Evolutionary conservation across 2,888 invertebrate species (phyloP).

Genomic region (Tenthredo notha): DNA sequence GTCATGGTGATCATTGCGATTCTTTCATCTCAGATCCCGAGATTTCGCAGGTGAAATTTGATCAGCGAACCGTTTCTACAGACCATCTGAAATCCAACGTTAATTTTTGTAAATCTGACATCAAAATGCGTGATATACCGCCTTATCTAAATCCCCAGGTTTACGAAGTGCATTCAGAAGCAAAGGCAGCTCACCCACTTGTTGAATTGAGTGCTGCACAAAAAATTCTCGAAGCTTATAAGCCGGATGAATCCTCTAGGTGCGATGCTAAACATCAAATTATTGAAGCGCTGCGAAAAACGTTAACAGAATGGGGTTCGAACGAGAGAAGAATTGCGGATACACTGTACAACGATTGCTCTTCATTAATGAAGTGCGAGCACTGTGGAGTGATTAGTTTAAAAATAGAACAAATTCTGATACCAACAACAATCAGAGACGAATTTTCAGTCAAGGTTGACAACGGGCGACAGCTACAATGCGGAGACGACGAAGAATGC

Average conservation of each 20-base stretch:
- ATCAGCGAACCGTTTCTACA: neutral
- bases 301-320: slow-evolving; percentile 57
- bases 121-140: neutral
- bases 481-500: neutral
- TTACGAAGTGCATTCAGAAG: neutral
- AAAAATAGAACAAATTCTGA: neutral
- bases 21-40: neutral
- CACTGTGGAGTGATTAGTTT: slow-evolving; percentile 65
- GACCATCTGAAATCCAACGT: neutral
- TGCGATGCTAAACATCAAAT: neutral
- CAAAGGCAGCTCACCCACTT: slow-evolving; percentile 17
- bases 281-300: slow-evolving; percentile 54
- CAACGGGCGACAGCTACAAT: neutral
- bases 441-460: neutral
- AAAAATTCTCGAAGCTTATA: slow-evolving; percentile 24
- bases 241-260: neutral
- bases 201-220: slow-evolving; percentile 26
- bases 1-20: slow-evolving; percentile 31
- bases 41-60: neutral
- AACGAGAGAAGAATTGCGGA: slow-evolving; percentile 57
- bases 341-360: slow-evolving; percentile 58
- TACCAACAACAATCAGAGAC: neutral
- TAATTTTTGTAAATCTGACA: neutral
- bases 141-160: neutral
- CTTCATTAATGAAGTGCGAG: slow-evolving; percentile 62